Evolutionary conservation across 53 echinoderm and acorn worm genomes (phyloP), one percentile per base, ranked within the genome.

Genomic region (Stichopus horrens): DNA sequence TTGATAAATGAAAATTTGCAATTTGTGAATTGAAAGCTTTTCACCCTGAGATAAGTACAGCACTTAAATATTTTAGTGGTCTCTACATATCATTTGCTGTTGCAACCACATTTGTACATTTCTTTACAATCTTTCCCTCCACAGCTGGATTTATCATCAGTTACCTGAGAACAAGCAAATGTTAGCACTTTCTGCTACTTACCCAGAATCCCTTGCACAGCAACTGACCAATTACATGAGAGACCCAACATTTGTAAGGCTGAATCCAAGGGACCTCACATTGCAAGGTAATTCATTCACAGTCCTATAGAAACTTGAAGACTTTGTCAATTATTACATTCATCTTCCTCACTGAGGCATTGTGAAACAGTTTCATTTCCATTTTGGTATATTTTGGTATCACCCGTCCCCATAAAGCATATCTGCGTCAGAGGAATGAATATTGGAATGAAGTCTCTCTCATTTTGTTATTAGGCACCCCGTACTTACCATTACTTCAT

Each of bases 121-220:
- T 37, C 23, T 74, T 8, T 77, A 21, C 82, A 8, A n/a, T 76
- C 71, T 63, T 21, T 90, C 88, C 63, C 5, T 74, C 37, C 37
- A 0, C 86, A 98, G 98, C 83, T 98, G 98, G 95, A 90, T 98
- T 19, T 98, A 98, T 86, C 91, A 96, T 81, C 91, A 83, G 7
- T 90, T 98, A 14, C 93, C 98, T 21, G 96, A 94, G 87, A 98
- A 91, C 93, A 98, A 98, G 66, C 98, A 98, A 86, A 98, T 98
- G 94, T 77, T 98, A 60, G 98, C 98, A 60, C 84, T 96, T 71
- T 98, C 98, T 23, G 98, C 98, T 23, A 98, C 98, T 52, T 98
- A 98, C 91, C 98, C 98, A 77, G 98, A 98, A 80, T 89, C 90
- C 88, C 94, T 98, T 74, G 98, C 98, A 37, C 88, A 91, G 60